Evolutionary conservation across 2,113 vertebrate genomes (phyloP).

Genomic region (Chlamydotis undulata): DNA sequence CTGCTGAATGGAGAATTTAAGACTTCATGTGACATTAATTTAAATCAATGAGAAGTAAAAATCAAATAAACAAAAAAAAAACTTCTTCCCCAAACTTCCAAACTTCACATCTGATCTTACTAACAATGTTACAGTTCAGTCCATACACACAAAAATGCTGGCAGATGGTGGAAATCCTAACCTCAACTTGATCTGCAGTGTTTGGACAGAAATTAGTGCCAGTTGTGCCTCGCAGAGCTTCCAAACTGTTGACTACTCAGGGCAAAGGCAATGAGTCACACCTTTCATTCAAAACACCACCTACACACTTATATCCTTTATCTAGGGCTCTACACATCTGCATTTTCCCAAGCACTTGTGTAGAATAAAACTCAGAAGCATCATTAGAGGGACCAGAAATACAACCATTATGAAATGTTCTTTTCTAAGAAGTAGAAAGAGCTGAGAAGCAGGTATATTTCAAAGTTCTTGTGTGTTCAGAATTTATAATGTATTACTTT

Average conservation of each 20-base stretch:
- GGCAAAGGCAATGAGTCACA: neutral
- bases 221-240: neutral
- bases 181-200: neutral
- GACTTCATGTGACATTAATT: accelerated
- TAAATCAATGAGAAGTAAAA: neutral
- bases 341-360: neutral
- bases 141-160: neutral
- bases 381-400: neutral
- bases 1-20: neutral
- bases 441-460: neutral
- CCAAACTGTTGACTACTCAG: neutral
- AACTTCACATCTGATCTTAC: neutral
- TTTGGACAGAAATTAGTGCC: neutral
- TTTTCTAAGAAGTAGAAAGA: neutral
- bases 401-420: neutral
- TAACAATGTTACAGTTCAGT: neutral
- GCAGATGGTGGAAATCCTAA: neutral
- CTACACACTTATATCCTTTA: neutral
- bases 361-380: neutral
- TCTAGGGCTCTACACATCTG: neutral
- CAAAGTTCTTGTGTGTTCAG: neutral
- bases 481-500: neutral
- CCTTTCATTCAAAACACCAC: neutral
- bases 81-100: neutral
- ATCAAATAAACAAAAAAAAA: neutral